Percentiles rank a stretch among this genome's conserved stretches.
Evolutionary conservation across 2,113 vertebrate genomes (phyloP).

Genomic region (Sapayoa aenigma): DNA sequence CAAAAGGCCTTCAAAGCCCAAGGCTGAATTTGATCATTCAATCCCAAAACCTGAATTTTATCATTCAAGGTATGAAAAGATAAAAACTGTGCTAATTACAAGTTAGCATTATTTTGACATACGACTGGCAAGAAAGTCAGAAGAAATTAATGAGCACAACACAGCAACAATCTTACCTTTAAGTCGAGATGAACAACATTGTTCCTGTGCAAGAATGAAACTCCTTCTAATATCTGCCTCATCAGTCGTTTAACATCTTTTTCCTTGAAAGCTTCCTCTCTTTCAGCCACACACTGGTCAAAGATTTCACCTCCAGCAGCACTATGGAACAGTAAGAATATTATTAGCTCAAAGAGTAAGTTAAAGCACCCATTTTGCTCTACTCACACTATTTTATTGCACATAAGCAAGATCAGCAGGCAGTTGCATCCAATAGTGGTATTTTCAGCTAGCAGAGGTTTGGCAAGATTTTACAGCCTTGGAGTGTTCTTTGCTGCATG

Average conservation of each 20-base stretch:
- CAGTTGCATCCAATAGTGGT: not conserved
- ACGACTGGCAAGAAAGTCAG: not conserved
- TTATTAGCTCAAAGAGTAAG: not conserved
- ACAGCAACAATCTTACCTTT: slow-evolving; percentile 77
- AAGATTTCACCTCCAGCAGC: slow-evolving; percentile 97
- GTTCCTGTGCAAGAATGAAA: slow-evolving; percentile 87
- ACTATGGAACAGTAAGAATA: slow-evolving; percentile 59
- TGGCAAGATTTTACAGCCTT: not conserved
- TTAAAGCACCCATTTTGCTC: not conserved
- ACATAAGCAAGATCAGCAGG: not conserved
- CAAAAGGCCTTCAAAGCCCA: not conserved
- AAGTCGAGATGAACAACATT: slow-evolving; percentile 92
- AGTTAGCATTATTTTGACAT: not conserved
- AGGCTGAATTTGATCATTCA: not conserved
- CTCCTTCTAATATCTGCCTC: slow-evolving; percentile 88
- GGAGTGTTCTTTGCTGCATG: not conserved
- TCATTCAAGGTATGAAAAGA: not conserved
- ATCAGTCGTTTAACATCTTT: slow-evolving; percentile 89
- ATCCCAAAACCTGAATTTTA: not conserved
- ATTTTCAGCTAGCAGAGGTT: not conserved
- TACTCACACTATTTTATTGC: not conserved
- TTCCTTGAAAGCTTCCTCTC: slow-evolving; percentile 93
- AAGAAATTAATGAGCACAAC: not conserved
- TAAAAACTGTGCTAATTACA: not conserved
- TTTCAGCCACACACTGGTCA: slow-evolving; percentile 90